Conservation (phyloP, 2,797 vertebrate genomes). For the Bradypus variegatus region DNA sequence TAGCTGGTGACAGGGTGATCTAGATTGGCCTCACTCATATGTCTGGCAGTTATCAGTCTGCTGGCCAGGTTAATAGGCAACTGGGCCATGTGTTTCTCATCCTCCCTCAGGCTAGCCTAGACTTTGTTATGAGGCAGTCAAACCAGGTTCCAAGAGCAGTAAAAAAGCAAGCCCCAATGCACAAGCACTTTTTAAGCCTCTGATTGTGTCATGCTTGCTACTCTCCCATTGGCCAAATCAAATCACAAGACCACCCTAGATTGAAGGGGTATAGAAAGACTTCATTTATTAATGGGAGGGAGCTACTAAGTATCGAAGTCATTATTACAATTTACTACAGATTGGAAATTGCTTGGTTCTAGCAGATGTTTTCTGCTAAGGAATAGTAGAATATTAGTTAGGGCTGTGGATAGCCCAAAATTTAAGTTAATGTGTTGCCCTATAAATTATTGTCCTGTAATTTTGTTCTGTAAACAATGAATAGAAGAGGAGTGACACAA, state of each 20-base stretch:
- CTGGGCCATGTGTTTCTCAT: background rate
- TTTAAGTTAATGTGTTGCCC: background rate
- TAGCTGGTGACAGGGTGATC: background rate
- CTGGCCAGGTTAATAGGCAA: background rate
- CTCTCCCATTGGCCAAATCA: background rate
- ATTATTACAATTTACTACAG: background rate
- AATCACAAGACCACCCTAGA: background rate
- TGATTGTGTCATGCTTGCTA: background rate
- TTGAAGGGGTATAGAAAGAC: background rate
- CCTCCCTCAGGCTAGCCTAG: background rate
- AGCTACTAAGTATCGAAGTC: background rate
- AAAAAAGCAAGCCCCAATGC: background rate
- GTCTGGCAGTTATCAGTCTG: background rate
- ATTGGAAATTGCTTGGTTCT: background rate
- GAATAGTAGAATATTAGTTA: background rate
- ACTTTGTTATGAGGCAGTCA: background rate
- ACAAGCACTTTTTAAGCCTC: background rate
- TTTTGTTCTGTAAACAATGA: background rate
- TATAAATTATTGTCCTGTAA: background rate
- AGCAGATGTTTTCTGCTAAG: slow-evolving; percentile 10
- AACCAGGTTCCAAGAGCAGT: background rate
- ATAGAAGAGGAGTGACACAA: background rate
- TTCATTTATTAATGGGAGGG: background rate
- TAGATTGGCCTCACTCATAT: background rate
- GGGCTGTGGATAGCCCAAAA: background rate